These are phyloP conservation scores for Calcarius lapponicus DNA, from an alignment of 2,797 vertebrate genomes.

Conservation along the genomic window DNA sequence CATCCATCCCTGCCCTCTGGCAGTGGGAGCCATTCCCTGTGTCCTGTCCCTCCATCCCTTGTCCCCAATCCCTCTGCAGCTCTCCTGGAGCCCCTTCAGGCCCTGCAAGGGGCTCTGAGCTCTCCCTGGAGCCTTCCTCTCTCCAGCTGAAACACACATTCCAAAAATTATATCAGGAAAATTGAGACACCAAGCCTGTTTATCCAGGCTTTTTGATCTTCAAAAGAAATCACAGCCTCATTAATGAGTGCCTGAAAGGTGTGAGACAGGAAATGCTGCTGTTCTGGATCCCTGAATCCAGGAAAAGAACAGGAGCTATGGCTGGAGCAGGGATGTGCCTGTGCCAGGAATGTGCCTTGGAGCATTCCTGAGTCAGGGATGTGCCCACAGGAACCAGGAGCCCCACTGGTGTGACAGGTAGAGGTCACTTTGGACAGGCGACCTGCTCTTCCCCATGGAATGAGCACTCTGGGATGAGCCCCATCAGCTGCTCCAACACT, in stretches of 20 bases:
- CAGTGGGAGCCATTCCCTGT: too few species aligned
- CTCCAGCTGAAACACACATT: background rate
- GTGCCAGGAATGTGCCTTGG: background rate
- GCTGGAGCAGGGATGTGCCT: background rate
- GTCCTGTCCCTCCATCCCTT: background rate
- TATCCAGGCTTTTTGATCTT: background rate
- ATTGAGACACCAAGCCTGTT: background rate
- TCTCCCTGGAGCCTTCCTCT: background rate
- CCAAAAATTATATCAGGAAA: background rate
- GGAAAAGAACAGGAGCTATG: accelerated
- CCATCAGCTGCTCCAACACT: background rate
- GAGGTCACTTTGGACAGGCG: background rate
- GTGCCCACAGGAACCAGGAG: background rate
- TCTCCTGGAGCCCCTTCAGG: background rate
- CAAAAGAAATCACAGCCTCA: background rate
- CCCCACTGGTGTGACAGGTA: accelerated
- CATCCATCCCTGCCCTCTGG: too few species aligned
- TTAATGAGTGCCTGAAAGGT: background rate
- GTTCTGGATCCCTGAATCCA: accelerated
- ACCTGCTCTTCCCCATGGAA: too few species aligned
- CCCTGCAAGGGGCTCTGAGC: accelerated
- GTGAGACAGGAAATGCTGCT: background rate
- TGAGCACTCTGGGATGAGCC: background rate
- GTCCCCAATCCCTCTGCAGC: background rate
- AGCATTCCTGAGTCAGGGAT: background rate